Evolutionary conservation across 2,113 vertebrate species (phyloP), one percentile per base, ranked within the genome.

Genomic region (Mungos mungo): DNA sequence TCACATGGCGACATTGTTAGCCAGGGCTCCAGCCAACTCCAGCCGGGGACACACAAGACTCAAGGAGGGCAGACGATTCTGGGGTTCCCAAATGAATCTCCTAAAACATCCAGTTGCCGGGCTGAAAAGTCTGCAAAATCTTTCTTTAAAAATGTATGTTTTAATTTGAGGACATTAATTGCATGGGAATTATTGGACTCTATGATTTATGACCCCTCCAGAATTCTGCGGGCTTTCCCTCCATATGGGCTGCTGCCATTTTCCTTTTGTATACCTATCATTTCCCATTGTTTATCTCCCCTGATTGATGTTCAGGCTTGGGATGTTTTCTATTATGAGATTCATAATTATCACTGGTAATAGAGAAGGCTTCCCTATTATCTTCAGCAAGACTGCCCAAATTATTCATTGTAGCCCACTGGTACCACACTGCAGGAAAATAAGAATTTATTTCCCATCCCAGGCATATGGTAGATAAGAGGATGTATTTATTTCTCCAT

Each of bases 401-500:
- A 99, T 99, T 99, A 99, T 98, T 99, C 99, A 99, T 81, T 98
- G 98, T 98, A 99, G 98, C 96, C 98, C 98, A 98, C 23, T 98
- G 98, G 98, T 98, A 98, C 89, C 97, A 92, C 97, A 95, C 96
- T 31, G 93, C 93, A 98, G 98, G 98, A 98, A 98, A 99, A 98
- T 97, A 99, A 98, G 98, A 99, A 99, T 99, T 99, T 99, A 99
- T 99, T 99, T 98, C 97, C 98, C 94, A 27, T 98, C 98, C 98
- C 97, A 96, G 98, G 98, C 99, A 99, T 99, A 98, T 98, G 98
- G 98, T 98, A 99, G 99, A 99, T 99, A 99, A 99, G 99, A 98
- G 98, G 98, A 99, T 99, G 98, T 99, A 99, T 99, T 99, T 99
- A 99, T 99, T 99, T 98, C 98, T 98, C 98, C 98, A 98, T 99